Conservation (phyloP, 2,888 invertebrate species). For the Coleophora flavipennella region DNA sequence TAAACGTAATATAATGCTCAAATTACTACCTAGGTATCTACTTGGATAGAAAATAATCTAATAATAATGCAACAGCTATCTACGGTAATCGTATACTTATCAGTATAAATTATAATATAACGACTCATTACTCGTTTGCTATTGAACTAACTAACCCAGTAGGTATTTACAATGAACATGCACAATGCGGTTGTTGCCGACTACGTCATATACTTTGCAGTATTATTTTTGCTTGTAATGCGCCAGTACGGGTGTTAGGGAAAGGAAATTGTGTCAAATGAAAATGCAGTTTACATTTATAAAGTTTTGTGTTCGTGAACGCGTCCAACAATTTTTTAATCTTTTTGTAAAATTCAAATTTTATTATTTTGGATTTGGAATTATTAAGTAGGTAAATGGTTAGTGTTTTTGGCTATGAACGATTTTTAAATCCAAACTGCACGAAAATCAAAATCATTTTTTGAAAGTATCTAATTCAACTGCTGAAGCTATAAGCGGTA, state of each 20-base stretch:
- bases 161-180: constrained; percentile 66
- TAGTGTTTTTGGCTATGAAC: constrained; percentile 14
- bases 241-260: constrained; percentile 57
- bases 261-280: constrained; percentile 44
- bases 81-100: too few relatives aligned
- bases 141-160: constrained; percentile 40
- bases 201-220: constrained; percentile 69
- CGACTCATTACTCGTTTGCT: too few relatives aligned
- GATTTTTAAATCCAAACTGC: too few relatives aligned
- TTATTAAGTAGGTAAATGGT: constrained; percentile 27
- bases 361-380: constrained; percentile 21
- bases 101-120: too few relatives aligned
- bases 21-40: too few relatives aligned
- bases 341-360: constrained; percentile 17
- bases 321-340: constrained; percentile 25
- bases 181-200: constrained; percentile 66
- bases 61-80: too few relatives aligned
- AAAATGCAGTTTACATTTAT: constrained; percentile 54
- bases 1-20: too few relatives aligned
- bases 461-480: too few relatives aligned
- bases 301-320: constrained; percentile 42
- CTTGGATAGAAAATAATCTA: too few relatives aligned
- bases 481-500: too few relatives aligned
- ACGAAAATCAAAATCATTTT: too few relatives aligned
- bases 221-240: constrained; percentile 67